These are phyloP conservation scores for Catocala sponsa DNA, from an alignment of 2,888 invertebrate genomes.

Conservation along the genomic window DNA sequence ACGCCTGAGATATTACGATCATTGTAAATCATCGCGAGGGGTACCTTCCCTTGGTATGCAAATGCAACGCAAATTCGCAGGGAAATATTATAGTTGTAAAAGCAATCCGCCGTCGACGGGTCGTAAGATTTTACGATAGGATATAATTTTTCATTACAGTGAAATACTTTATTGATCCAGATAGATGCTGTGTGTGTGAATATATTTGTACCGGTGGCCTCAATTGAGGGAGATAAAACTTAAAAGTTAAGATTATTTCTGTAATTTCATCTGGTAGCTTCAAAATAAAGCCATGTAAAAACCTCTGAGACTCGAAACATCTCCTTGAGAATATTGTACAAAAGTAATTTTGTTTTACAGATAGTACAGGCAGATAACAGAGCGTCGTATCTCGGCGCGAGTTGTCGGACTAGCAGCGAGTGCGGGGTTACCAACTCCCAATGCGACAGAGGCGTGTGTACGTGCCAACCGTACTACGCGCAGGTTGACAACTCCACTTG, in stretches of 20 bases:
- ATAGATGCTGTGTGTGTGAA: neutral
- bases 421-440: slow-evolving; percentile 90
- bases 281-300: neutral
- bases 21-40: slow-evolving; percentile 53
- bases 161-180: slow-evolving; percentile 13
- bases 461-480: slow-evolving; percentile 94
- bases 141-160: slow-evolving; percentile 27
- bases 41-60: slow-evolving; percentile 48
- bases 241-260: no score
- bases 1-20: slow-evolving; percentile 50
- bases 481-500: slow-evolving; percentile 93
- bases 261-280: neutral
- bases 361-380: slow-evolving; percentile 61
- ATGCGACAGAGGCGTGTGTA: slow-evolving; percentile 92
- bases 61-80: slow-evolving; percentile 43
- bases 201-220: neutral
- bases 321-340: neutral
- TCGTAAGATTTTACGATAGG: slow-evolving; percentile 34
- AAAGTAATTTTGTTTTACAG: slow-evolving; percentile 58
- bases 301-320: neutral
- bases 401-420: slow-evolving; percentile 89
- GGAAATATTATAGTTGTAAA: slow-evolving; percentile 40
- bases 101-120: slow-evolving; percentile 23
- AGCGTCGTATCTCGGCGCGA: slow-evolving; percentile 86
- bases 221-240: neutral